Evolutionary conservation across 2,113 vertebrate species (phyloP), one percentile per base, ranked within the genome.

Genomic region (Hiodon alosoides): DNA sequence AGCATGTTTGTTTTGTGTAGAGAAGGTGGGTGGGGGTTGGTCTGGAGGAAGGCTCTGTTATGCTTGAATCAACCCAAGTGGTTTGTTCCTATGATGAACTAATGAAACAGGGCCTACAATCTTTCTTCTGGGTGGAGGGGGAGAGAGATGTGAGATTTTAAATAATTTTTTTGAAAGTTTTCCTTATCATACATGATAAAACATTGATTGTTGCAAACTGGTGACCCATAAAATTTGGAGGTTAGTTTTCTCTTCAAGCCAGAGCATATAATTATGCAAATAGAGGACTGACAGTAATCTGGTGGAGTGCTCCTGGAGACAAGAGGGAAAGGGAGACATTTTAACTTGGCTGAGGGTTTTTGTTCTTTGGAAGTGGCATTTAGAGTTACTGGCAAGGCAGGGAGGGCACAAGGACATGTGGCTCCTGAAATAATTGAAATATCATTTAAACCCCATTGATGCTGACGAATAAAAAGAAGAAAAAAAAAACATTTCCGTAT

Each of bases 191-290:
- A 93, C 87, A 90, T 93, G 94, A 96, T 96, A 95, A 97, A 98
- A 97, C 95, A 94, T 93, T 94, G 94, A 98, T 98, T 98, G 96
- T 98, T 93, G 94, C 94, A 90, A 95, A 91, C 91, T 93, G 91
- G 87, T 98, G 95, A 99, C 96, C 97, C 96, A 94, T 97, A 94
- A 98, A 96, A 98, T 98, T 93, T 94, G 90, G 91, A 88, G 96
- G 95, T 96, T 94, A 96, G 93, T 95, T 95, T 95, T 95, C 94
- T 92, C 94, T 94, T 97, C 95, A 95, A 93, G 94, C 94, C 92
- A 90, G 93, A 97, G 97, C 96, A 98, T 98, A 97, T 97, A 94
- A 98, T 99, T 98, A 98, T 98, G 97, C 95, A 98, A 98, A 99
- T 97, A 94, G 91, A 94, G 93, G 93, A 94, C 93, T 95, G 96